Evolutionary conservation across 2,113 vertebrate genomes (phyloP).

Genomic region (Phaethon lepturus): DNA sequence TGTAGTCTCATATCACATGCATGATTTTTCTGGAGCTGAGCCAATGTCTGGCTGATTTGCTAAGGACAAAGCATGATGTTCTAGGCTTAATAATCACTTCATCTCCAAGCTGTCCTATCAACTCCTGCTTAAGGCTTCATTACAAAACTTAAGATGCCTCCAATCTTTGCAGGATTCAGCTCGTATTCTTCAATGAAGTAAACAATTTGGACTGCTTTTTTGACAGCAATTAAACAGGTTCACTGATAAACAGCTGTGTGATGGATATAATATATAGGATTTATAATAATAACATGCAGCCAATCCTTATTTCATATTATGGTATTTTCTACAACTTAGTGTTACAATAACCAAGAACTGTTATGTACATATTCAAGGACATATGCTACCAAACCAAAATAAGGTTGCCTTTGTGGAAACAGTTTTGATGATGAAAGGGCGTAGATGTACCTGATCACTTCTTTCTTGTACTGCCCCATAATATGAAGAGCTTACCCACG

Average conservation of each 20-base stretch:
- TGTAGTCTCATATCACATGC: not conserved
- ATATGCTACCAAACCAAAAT: not conserved
- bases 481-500: not conserved
- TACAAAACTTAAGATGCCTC: not conserved
- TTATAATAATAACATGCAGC: not conserved
- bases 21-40: not conserved
- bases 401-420: not conserved
- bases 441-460: not conserved
- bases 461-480: not conserved
- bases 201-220: not conserved
- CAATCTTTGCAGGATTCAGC: not conserved
- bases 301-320: not conserved
- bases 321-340: not conserved
- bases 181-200: not conserved
- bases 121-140: not conserved
- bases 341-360: not conserved
- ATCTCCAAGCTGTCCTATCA: not conserved
- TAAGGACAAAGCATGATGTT: not conserved
- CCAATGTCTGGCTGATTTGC: not conserved
- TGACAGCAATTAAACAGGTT: not conserved
- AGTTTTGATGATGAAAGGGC: not conserved
- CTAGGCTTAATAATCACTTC: not conserved
- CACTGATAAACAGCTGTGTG: not conserved
- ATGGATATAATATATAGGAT: not conserved
- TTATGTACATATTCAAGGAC: not conserved